These are phyloP conservation scores for Coecobrya sp. DNA, from an alignment of 2,888 invertebrate genomes.

Conservation along the genomic window DNA sequence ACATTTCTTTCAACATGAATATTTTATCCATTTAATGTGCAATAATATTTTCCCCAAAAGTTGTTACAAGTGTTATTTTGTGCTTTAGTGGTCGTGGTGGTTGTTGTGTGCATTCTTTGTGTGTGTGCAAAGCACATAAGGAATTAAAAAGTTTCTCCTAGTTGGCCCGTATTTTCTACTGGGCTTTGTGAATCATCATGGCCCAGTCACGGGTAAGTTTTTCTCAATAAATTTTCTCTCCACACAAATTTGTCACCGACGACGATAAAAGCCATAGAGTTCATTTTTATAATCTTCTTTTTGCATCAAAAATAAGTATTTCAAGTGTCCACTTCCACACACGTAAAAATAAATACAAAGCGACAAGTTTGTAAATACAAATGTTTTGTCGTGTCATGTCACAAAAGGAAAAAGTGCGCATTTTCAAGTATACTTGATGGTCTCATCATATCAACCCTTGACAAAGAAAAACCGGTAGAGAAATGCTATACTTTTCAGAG, in stretches of 20 bases:
- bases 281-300: neutral
- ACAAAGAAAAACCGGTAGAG: neutral
- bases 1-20: too few relatives aligned
- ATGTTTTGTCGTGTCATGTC: conserved; percentile 26
- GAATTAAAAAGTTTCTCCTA: conserved; percentile 23
- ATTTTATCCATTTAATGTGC: neutral
- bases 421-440: conserved; percentile 54
- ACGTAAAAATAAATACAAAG: neutral
- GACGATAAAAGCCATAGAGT: neutral
- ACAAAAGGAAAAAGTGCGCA: conserved; percentile 38
- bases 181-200: conserved; percentile 89
- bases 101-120: neutral
- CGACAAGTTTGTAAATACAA: neutral
- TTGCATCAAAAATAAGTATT: neutral
- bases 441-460: conserved; percentile 38
- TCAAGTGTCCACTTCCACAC: neutral
- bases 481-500: neutral
- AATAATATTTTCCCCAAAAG: conserved; percentile 9
- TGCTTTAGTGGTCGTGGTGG: conserved; percentile 58
- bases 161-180: conserved; percentile 63
- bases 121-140: conserved; percentile 35
- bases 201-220: conserved; percentile 96
- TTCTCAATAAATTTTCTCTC: neutral
- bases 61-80: conserved; percentile 60
- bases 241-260: too few relatives aligned